phyloP scores from a whole-genome alignment of 2,797 vertebrate genomes.

The Ficedula albicollis region DNA sequence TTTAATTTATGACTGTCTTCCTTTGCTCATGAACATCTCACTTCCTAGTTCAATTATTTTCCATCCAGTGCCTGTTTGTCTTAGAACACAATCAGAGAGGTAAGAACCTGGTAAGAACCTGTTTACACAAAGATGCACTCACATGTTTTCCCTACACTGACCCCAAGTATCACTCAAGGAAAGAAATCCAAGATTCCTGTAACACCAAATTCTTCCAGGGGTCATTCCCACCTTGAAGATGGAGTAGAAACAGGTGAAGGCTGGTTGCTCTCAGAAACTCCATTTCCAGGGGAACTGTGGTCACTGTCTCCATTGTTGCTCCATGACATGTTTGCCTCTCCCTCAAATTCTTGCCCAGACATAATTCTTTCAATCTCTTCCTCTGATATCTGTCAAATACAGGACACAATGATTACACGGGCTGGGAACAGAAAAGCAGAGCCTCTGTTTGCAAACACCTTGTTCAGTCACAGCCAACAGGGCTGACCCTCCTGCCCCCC shows the following conservation, averaged over 20 bases:
- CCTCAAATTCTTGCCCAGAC: slow-evolving; percentile 99
- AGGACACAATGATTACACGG: not conserved
- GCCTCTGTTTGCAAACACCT: not conserved
- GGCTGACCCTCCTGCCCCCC: not conserved
- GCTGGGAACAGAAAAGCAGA: not conserved
- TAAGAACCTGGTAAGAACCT: not conserved
- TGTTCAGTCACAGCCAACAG: fast-evolving
- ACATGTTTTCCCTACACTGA: not conserved
- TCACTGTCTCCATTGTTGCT: slow-evolving; percentile 97
- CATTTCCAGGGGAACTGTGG: slow-evolving; percentile 96
- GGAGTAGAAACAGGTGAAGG: slow-evolving; percentile 94
- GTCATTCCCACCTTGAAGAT: slow-evolving; percentile 90
- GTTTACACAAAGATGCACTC: not conserved
- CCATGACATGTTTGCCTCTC: slow-evolving; percentile 93
- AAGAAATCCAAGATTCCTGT: not conserved
- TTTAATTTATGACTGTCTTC: not conserved
- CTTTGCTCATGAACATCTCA: not conserved
- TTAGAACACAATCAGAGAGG: not conserved
- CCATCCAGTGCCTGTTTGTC: not conserved
- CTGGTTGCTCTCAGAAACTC: slow-evolving; percentile 96
- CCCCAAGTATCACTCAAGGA: not conserved
- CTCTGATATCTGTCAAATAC: slow-evolving; percentile 88
- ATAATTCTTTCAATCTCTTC: slow-evolving; percentile 99
- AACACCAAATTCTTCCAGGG: not conserved
- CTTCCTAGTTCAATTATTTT: not conserved